Evolutionary conservation across 1,140 invertebrate species (phyloP).

Genomic region (Holcopasites calliopsidis): DNA sequence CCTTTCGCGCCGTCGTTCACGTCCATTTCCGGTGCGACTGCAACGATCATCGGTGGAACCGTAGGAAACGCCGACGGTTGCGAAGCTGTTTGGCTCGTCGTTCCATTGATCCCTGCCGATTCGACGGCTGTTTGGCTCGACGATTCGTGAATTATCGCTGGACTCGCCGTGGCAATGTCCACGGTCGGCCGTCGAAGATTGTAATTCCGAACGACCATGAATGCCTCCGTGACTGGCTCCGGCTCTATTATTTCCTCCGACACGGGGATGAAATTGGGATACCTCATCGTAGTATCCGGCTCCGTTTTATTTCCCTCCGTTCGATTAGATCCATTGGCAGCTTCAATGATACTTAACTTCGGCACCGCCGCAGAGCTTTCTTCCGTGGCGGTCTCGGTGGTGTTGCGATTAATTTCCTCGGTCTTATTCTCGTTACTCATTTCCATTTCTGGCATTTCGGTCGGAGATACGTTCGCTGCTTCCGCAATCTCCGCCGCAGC

Average conservation of each 20-base stretch:
- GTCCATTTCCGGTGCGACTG: neutral
- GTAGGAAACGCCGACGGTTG: neutral
- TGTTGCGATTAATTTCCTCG: conserved; percentile 23
- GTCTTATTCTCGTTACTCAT: conserved; percentile 11
- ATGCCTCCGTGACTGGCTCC: conserved; percentile 49
- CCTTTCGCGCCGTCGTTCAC: conserved; percentile 17
- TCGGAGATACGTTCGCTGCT: neutral
- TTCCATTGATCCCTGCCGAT: neutral
- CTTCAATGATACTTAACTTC: conserved; percentile 43
- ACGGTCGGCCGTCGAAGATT: neutral
- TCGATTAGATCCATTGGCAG: conserved; percentile 13
- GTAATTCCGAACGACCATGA: conserved; percentile 41
- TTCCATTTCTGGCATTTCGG: neutral
- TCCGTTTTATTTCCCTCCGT: neutral
- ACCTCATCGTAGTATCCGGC: conserved; percentile 40
- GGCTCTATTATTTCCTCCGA: conserved; percentile 67
- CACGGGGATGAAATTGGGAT: conserved; percentile 73
- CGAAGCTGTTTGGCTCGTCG: neutral
- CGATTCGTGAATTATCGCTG: neutral
- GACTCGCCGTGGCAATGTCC: neutral
- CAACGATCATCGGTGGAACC: neutral
- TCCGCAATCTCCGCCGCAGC: conserved; percentile 28
- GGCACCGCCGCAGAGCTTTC: conserved; percentile 38
- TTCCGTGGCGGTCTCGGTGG: conserved; percentile 20
- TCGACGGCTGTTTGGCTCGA: neutral